phyloP scores from a whole-genome alignment of 2,113 vertebrate species.

The Gracilinanus agilis region DNA sequence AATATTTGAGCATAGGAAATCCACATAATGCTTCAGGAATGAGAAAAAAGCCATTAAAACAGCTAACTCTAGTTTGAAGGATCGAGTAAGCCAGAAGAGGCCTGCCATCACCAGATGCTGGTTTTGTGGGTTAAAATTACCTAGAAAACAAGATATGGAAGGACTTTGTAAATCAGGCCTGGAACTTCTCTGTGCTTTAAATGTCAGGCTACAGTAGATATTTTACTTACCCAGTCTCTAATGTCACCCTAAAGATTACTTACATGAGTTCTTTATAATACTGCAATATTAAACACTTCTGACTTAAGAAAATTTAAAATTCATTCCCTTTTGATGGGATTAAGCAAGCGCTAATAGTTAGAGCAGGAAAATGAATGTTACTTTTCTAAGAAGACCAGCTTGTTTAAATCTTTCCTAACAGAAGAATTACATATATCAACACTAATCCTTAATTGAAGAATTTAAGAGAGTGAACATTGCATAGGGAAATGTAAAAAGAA shows the following conservation, averaged over 20 bases:
- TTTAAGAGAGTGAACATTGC: slow-evolving; percentile 50
- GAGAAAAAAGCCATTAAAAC: slow-evolving; percentile 71
- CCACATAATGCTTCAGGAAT: slow-evolving; percentile 65
- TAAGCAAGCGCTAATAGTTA: slow-evolving; percentile 80
- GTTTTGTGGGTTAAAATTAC: slow-evolving; percentile 79
- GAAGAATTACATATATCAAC: slow-evolving; percentile 64
- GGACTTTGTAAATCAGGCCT: slow-evolving; percentile 74
- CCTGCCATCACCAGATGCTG: slow-evolving; percentile 64
- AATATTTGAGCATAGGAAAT: slow-evolving; percentile 53
- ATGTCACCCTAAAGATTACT: slow-evolving; percentile 72
- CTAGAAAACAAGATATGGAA: slow-evolving; percentile 76
- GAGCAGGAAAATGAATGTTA: slow-evolving; percentile 76
- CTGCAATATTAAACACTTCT: slow-evolving; percentile 75
- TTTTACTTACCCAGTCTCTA: slow-evolving; percentile 73
- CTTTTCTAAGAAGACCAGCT: slow-evolving; percentile 75
- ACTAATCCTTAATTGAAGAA: slow-evolving; percentile 41
- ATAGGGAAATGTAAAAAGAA: slow-evolving; percentile 17
- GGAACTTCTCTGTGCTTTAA: slow-evolving; percentile 72
- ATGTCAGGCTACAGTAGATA: slow-evolving; percentile 76
- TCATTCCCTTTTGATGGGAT: slow-evolving; percentile 77
- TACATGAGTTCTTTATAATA: slow-evolving; percentile 75
- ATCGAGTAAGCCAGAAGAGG: slow-evolving; percentile 61
- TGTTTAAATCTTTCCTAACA: slow-evolving; percentile 72
- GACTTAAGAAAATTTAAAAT: slow-evolving; percentile 77
- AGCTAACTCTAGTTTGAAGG: slow-evolving; percentile 61